Evolutionary conservation across 2,888 invertebrate genomes (phyloP), one percentile per base, ranked within the genome.

Genomic region (Entomobrya multifasciata): DNA sequence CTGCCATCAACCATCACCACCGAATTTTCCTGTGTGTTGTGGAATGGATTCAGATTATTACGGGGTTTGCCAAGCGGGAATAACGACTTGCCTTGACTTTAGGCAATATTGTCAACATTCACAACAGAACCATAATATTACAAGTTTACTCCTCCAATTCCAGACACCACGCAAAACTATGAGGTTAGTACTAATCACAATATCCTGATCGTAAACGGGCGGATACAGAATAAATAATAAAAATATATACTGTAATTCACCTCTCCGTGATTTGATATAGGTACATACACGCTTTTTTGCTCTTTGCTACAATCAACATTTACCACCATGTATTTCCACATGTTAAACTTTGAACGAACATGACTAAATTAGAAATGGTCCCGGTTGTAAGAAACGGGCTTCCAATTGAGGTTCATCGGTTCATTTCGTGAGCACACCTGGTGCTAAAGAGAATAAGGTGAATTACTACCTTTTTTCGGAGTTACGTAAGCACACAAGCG

Each of bases 161-260:
- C 20, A 74, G 52, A 49, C 49, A 65, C 83, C 41, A 52, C 22
- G 36, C n/a, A 62, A 52, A 83, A 55, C 47, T 49, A 62, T 52
- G 76, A 83, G 83, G 83, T 76, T 47, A 52, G 79, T 67, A 57
- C 70, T 76, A 76, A 82, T 82, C 82, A 74, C 74, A 83, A 83
- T 76, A 83, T 76, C 76, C 83, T 83, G 65, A 76, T 83, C 15
- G 83, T 52, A 76, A 83, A 76, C 27, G 72, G 74, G 60, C 82
- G 82, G 76, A 83, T 76, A 65, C 55, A 76, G 76, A 76, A 83
- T 47, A 83, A 74, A 83, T 82, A 81, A 82, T 52, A 30, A 52
- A 72, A 72, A 41, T 36, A 13, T 20, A 57, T 44, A 41, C 65
- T 65, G 30, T 8, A 36, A 36, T 70, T 70, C 47, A 44, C 36